phyloP scores from a whole-genome alignment of 2,888 invertebrate genomes.

The Ctenicera cuprea region DNA sequence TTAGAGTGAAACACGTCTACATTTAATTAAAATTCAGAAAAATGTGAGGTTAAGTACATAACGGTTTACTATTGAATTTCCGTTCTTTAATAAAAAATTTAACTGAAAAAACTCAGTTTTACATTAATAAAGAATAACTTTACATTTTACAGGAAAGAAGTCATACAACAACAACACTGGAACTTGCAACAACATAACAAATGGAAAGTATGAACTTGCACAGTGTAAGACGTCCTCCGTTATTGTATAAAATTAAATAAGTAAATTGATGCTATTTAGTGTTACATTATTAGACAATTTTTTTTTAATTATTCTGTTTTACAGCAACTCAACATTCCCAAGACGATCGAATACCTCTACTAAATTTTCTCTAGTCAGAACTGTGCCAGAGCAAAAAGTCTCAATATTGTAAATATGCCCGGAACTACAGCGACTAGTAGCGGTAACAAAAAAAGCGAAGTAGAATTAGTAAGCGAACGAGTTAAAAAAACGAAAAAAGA shows the following conservation, averaged over 20 bases:
- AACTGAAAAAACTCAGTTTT: too few species aligned
- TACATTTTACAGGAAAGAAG: neutral
- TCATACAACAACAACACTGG: too few species aligned
- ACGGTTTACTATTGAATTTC: neutral
- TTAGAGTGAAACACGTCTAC: neutral
- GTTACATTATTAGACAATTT: neutral
- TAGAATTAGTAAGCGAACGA: constrained; percentile 57
- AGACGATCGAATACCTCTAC: neutral
- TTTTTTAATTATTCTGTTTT: neutral
- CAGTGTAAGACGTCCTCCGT: neutral
- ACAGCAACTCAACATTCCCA: neutral
- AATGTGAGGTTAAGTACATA: constrained; percentile 15
- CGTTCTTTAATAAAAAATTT: neutral
- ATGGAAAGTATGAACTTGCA: neutral
- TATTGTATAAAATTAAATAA: too few species aligned
- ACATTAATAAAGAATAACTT: too few species aligned
- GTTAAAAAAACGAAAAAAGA: constrained; percentile 66
- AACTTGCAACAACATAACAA: too few species aligned
- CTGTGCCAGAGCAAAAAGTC: constrained; percentile 13
- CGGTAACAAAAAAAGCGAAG: constrained; percentile 29
- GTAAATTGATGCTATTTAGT: neutral
- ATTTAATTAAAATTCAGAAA: neutral
- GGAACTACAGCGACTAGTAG: neutral
- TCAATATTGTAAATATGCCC: constrained; percentile 14
- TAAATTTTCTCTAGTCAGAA: constrained; percentile 29